Conservation (phyloP, 2,888 invertebrate genomes). For the Heteromurus nitidus region DNA sequence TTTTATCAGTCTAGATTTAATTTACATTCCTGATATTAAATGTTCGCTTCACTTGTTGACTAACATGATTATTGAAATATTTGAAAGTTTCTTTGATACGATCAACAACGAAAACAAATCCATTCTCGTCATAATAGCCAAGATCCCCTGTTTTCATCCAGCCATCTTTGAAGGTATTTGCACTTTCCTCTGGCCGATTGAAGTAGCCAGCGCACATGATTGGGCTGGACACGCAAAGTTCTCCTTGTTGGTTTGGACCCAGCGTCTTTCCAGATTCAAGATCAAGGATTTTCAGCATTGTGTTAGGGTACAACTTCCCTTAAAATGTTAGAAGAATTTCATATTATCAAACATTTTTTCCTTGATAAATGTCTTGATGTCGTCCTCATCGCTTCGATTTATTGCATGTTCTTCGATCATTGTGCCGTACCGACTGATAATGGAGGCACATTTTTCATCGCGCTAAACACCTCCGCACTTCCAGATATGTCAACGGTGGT, state of each 20-base stretch:
- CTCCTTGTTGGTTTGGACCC: constrained; percentile 68
- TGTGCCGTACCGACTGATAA: constrained; percentile 41
- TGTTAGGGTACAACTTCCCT: constrained; percentile 70
- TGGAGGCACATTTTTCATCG: constrained; percentile 61
- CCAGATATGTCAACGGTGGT: constrained; percentile 72
- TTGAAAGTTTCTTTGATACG: constrained; percentile 72
- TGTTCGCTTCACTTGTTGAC: too few species aligned
- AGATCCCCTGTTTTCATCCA: constrained; percentile 72
- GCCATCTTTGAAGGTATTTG: constrained; percentile 56
- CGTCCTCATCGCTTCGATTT: too few species aligned
- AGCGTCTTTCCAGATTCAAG: constrained; percentile 67
- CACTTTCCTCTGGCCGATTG: constrained; percentile 69
- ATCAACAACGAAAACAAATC: constrained; percentile 70
- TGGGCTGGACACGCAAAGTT: constrained; percentile 68
- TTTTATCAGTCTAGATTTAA: background rate
- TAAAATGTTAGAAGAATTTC: too few species aligned
- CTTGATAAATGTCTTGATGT: too few species aligned
- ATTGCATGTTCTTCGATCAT: too few species aligned
- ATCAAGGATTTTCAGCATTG: constrained; percentile 67
- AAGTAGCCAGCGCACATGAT: constrained; percentile 69
- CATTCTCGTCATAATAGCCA: constrained; percentile 71
- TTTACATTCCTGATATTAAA: background rate
- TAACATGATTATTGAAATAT: constrained; percentile 72
- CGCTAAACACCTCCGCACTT: constrained; percentile 42
- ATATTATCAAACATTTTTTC: background rate